Base-by-base conservation (phyloP, 37 sponge, comb jelly and placozoan genomes). In the Aplysina aerophoba region DNA sequence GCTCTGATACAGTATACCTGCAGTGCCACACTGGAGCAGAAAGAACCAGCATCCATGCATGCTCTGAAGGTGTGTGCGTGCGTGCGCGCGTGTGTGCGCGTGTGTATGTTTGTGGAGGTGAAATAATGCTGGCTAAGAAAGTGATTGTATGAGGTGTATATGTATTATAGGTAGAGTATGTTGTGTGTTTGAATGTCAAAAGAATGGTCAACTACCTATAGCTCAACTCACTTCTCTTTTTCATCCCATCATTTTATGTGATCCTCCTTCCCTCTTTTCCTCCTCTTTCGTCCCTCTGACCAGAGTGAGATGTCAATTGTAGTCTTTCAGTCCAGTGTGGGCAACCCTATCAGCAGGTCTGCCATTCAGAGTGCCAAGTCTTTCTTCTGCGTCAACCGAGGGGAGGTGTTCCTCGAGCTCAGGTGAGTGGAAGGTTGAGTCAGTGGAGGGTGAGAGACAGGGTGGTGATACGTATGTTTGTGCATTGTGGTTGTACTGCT, bases 31-130 rank as follows among this genome's bases (percentile, higher is more conserved):
- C 40, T 75, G 78, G 54, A 75, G 14, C 22, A 21, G 54, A 24
- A 75, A 4, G 78, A 75, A 6, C 35, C 71, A 11, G 50, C 50
- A 44, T 11, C 50, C 50, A 33, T 12, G 1, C 1, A 30, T 69
- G 27, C 28, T 12, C 34, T 69, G 34, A 30, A 69, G 71, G 71
- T 69, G 71, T 69, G 71, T 69, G 4, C 6, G 33, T 69, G 71
- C 11, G 71, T 0, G 33, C 34, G 6, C 34, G 71, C 28, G 71
- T 30, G 33, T 69, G 71, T 69, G 71, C 28, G 33, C 27, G 71
- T 69, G 28, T 69, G 71, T 69, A 35, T 69, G 33, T 69, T 16
- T 69, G 71, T n/a, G n/a, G n/a, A n/a, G n/a, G n/a, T n/a, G n/a
- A n/a, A n/a, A n/a, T n/a, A n/a, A n/a, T n/a, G n/a, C n/a, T n/a